Evolutionary conservation across 1,140 invertebrate genomes (phyloP), one percentile per base, ranked within the genome.

Genomic region (Gryon sp.): DNA sequence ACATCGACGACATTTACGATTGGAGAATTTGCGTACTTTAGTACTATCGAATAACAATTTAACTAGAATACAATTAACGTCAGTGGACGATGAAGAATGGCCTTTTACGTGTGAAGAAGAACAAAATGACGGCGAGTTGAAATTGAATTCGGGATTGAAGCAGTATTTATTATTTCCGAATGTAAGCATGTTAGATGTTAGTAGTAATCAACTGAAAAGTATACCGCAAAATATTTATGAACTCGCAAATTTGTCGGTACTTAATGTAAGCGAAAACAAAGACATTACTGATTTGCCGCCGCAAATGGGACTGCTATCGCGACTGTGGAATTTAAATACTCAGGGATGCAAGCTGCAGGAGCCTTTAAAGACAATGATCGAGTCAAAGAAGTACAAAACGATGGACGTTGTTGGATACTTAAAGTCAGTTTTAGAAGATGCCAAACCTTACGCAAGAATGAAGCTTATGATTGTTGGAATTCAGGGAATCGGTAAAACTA

Each of bases 391-490:
- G 59, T 97, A 96, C 82, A 98, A 98, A 89, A 98, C 97, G 3
- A 96, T 97, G 92, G 98, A 99, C 84, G 95, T 99, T 26, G 93
- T 99, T 24, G 97, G 97, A 0, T 99, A 99, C 88, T 90, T 99
- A 0, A 97, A 98, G 84, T 95, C 93, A 0, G 93, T 96, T 38
- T 88, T 96, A 38, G 94, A 96, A 83, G 94, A 99, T 88, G 97
- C 98, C 0, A 94, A 94, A 83, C 95, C 96, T 0, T 99, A 99
- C 87, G 95, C 96, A 3, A 90, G 96, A 28, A 97, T 99, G 94
- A 99, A 99, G 84, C 89, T 99, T 2, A 99, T 99, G 98, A 93
- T 99, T 38, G 97, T 99, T 9, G 98, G 98, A 0, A 92, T 96
- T 6, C 95, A 98, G 84, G 96, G 95, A 8, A 96, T 96, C 59